phyloP scores from a whole-genome alignment of 2,113 vertebrate genomes.

The Mesitornis unicolor region DNA sequence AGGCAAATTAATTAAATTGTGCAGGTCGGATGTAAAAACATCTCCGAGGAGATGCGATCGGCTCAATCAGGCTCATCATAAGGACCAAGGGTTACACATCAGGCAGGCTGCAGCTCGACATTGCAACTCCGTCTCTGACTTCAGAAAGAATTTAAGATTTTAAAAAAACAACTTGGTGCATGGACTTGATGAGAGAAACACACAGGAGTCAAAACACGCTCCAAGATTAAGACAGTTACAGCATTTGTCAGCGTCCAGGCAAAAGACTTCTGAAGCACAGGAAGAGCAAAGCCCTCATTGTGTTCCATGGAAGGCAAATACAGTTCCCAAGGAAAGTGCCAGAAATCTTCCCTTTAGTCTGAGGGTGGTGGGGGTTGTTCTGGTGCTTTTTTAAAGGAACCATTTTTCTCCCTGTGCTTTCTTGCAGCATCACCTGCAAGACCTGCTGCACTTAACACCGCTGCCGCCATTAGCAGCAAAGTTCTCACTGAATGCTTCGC shows the following conservation, averaged over 20 bases:
- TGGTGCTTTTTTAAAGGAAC: background rate
- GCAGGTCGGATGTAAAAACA: background rate
- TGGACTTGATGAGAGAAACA: background rate
- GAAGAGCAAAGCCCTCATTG: background rate
- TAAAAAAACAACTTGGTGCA: background rate
- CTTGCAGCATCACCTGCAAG: background rate
- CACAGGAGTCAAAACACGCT: background rate
- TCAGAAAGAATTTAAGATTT: background rate
- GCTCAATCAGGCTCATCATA: background rate
- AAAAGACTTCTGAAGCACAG: background rate
- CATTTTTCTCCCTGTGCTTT: background rate
- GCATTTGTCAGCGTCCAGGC: background rate
- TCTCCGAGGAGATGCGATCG: rapidly evolving
- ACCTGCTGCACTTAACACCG: rapidly evolving
- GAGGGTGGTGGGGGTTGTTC: background rate
- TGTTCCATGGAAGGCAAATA: background rate
- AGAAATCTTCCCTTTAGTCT: background rate
- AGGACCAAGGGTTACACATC: background rate
- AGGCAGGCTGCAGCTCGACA: background rate
- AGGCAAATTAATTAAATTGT: background rate
- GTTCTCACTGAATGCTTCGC: background rate
- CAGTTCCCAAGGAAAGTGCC: background rate
- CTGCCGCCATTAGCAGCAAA: background rate
- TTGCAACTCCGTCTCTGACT: background rate
- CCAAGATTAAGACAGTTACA: background rate